Conservation (phyloP, 2,888 invertebrate species). For the Drosophila leonis region DNA sequence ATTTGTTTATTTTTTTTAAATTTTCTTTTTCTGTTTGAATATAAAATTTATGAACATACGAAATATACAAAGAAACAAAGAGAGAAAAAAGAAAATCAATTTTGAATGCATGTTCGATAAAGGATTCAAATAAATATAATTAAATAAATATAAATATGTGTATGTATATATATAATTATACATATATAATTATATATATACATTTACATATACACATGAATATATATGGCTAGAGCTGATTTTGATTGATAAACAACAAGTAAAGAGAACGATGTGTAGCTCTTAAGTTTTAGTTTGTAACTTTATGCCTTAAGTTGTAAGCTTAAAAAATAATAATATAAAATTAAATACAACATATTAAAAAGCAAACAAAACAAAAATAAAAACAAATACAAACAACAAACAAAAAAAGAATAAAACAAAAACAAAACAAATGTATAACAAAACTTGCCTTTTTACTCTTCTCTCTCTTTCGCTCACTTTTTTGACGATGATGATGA, state of each 20-base stretch:
- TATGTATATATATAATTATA: neutral
- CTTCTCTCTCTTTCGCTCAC: neutral
- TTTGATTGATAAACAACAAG: constrained; percentile 49
- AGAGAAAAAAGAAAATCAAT: constrained; percentile 8
- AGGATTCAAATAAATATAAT: constrained; percentile 40
- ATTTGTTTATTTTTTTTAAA: constrained; percentile 2
- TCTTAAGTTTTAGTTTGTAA: constrained; percentile 82
- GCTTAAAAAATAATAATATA: constrained; percentile 78
- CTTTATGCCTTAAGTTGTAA: constrained; percentile 84
- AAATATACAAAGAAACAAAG: constrained; percentile 20
- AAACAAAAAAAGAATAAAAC: constrained; percentile 54
- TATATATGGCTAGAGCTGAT: constrained; percentile 59
- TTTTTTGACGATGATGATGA: neutral
- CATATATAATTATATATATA: constrained; percentile 15
- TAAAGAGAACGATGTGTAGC: constrained; percentile 61
- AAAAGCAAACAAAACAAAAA: constrained; percentile 68
- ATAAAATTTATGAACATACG: constrained; percentile 14
- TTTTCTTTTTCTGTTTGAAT: constrained; percentile 10
- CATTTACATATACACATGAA: constrained; percentile 19
- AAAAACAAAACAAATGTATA: constrained; percentile 70
- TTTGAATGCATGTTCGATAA: constrained; percentile 42
- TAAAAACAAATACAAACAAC: constrained; percentile 58
- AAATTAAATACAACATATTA: constrained; percentile 74
- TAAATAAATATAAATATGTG: constrained; percentile 6
- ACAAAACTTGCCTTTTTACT: constrained; percentile 49